These are phyloP conservation scores for Drosophila tristis DNA, from an alignment of 1,140 invertebrate genomes.

Conservation along the genomic window DNA sequence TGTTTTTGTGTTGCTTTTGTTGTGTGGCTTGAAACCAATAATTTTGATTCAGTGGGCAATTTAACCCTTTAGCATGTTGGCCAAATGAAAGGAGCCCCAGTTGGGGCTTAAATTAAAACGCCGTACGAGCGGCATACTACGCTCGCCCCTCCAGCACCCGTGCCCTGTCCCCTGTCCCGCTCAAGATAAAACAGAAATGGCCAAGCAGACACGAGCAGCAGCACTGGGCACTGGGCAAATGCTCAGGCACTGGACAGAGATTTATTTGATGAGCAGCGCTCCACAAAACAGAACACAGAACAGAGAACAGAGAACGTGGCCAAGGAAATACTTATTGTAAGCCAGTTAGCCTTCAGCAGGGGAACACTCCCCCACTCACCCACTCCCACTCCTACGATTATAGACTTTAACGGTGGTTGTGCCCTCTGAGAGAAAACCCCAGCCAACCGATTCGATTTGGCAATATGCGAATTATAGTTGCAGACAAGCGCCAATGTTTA, in stretches of 20 bases:
- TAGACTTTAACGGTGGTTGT: slow-evolving; percentile 67
- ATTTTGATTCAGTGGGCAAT: slow-evolving; percentile 84
- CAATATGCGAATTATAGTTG: slow-evolving; percentile 44
- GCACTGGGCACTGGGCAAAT: slow-evolving; percentile 14
- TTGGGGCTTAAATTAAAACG: slow-evolving; percentile 79
- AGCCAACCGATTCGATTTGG: slow-evolving; percentile 34
- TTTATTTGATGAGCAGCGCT: slow-evolving; percentile 74
- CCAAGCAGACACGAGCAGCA: slow-evolving; percentile 37
- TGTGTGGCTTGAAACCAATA: slow-evolving; percentile 76
- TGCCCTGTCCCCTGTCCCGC: too few species aligned
- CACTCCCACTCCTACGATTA: slow-evolving; percentile 48
- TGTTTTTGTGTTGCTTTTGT: neutral
- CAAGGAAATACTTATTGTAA: slow-evolving; percentile 52
- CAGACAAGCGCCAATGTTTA: slow-evolving; percentile 40
- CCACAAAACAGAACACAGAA: slow-evolving; percentile 30
- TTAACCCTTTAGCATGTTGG: slow-evolving; percentile 83
- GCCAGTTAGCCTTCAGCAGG: slow-evolving; percentile 35
- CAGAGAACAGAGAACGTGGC: slow-evolving; percentile 11
- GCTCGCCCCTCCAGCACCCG: neutral
- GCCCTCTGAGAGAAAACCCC: slow-evolving; percentile 18
- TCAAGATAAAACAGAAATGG: slow-evolving; percentile 21
- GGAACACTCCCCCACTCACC: neutral
- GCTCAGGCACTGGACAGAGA: slow-evolving; percentile 68
- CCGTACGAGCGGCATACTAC: slow-evolving; percentile 44
- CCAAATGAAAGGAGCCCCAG: slow-evolving; percentile 76